A percentile compares a stretch with the other conserved stretches of the same genome.
These are phyloP conservation scores for Ophioninae sp. DNA, from an alignment of 2,888 invertebrate genomes.

Conservation along the genomic window DNA sequence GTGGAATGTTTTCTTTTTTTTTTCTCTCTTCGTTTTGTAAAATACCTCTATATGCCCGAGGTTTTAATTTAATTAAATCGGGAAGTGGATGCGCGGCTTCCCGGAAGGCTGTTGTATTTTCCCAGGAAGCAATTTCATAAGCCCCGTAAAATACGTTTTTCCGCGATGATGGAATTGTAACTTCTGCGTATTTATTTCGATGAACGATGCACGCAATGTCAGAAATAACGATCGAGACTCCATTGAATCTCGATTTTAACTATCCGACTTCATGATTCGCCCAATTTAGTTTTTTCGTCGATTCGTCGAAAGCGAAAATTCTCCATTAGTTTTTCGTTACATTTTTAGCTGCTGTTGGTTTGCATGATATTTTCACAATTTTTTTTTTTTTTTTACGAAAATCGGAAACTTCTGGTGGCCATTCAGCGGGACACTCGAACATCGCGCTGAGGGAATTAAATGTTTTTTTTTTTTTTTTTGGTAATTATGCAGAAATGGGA, in stretches of 20 bases:
- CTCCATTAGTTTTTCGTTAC: background rate
- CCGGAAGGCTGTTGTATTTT: background rate
- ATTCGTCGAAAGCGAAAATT: background rate
- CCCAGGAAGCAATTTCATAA: conserved; percentile 19
- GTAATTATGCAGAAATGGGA: too few species aligned
- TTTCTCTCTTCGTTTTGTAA: too few species aligned
- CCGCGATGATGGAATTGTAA: background rate
- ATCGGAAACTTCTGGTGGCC: background rate
- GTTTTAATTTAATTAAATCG: conserved; percentile 27
- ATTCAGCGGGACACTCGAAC: too few species aligned
- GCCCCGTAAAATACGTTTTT: background rate
- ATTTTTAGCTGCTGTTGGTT: background rate
- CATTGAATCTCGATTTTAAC: background rate
- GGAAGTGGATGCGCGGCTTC: background rate
- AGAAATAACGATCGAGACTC: background rate
- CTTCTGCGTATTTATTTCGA: background rate
- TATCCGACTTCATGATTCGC: background rate
- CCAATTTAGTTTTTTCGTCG: background rate
- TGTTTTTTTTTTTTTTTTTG: too few species aligned
- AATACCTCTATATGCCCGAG: background rate
- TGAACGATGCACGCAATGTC: conserved; percentile 4
- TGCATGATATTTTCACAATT: background rate
- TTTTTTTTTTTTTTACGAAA: background rate
- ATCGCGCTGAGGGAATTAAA: too few species aligned
- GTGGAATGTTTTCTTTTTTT: background rate